Evolutionary conservation across 2,113 vertebrate genomes (phyloP).

Genomic region (Corvus hawaiiensis): DNA sequence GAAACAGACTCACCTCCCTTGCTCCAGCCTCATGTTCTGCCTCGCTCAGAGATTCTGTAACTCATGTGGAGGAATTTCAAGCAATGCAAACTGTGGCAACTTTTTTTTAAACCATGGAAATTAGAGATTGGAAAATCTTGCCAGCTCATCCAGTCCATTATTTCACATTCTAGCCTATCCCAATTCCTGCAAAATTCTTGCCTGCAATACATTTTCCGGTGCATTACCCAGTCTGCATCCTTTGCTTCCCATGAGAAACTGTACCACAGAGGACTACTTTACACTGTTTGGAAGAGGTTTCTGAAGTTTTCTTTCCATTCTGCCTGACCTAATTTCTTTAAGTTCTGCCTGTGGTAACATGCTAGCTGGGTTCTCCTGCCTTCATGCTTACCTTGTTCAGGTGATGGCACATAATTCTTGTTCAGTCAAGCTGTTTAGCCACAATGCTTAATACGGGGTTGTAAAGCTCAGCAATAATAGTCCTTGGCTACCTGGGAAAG

Average conservation of each 20-base stretch:
- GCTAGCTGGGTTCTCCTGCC: not conserved
- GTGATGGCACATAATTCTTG: not conserved
- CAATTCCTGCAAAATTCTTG: not conserved
- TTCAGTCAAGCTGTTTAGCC: constrained; percentile 1
- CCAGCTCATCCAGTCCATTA: not conserved
- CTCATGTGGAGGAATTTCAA: not conserved
- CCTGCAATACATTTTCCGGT: not conserved
- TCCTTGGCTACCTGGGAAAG: not conserved
- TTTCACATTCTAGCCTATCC: not conserved
- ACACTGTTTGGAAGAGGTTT: not conserved
- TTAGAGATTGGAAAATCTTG: not conserved
- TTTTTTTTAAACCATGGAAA: not conserved
- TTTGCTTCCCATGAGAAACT: constrained; percentile 3
- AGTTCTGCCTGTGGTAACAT: not conserved
- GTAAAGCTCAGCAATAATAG: not conserved
- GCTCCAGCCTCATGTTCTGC: not conserved
- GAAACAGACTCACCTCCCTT: constrained; percentile 18
- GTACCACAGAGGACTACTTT: not conserved
- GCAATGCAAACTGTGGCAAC: not conserved
- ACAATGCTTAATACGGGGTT: not conserved
- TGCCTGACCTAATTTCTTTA: constrained; percentile 1
- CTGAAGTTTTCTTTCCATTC: not conserved
- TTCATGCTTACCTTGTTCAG: not conserved
- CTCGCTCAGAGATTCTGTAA: not conserved
- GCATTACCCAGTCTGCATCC: not conserved